These are phyloP conservation scores for Caenorhabditis plicata DNA, from an alignment of 2,888 invertebrate genomes.

Conservation along the genomic window DNA sequence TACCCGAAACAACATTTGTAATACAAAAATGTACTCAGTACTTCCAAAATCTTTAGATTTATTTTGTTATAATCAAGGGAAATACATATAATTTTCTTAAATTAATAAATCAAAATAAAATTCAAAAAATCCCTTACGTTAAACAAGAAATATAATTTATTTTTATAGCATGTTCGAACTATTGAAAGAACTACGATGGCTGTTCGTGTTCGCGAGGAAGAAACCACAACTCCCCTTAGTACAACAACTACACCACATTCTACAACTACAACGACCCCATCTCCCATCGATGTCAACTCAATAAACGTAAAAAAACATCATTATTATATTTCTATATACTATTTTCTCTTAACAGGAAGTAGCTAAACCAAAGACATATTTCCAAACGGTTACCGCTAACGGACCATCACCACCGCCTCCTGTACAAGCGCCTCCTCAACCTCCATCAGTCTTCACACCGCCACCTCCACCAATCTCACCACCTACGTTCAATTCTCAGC, in stretches of 20 bases:
- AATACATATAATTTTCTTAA: too few species aligned
- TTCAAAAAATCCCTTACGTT: too few species aligned
- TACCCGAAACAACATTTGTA: too few species aligned
- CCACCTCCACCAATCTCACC: conserved; percentile 24
- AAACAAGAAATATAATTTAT: too few species aligned
- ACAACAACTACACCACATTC: too few species aligned
- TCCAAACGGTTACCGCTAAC: conserved; percentile 29
- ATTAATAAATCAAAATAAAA: neutral
- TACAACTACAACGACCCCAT: too few species aligned
- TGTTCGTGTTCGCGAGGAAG: conserved; percentile 23
- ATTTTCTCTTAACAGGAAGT: too few species aligned
- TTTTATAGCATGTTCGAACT: conserved; percentile 33
- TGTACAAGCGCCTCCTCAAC: conserved; percentile 19
- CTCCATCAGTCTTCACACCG: conserved; percentile 31
- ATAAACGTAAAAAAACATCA: conserved; percentile 10
- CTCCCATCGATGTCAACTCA: neutral
- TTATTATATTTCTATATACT: too few species aligned
- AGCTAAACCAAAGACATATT: conserved; percentile 14
- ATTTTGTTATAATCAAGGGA: too few species aligned
- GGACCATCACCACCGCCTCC: conserved; percentile 11
- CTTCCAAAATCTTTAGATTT: too few species aligned
- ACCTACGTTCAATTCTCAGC: conserved; percentile 16
- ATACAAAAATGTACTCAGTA: too few species aligned
- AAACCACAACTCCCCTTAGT: conserved; percentile 8
- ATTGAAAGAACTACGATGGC: conserved; percentile 45